Evolutionary conservation across 2,888 invertebrate genomes (phyloP).

Genomic region (Allophyes oxyacanthae): DNA sequence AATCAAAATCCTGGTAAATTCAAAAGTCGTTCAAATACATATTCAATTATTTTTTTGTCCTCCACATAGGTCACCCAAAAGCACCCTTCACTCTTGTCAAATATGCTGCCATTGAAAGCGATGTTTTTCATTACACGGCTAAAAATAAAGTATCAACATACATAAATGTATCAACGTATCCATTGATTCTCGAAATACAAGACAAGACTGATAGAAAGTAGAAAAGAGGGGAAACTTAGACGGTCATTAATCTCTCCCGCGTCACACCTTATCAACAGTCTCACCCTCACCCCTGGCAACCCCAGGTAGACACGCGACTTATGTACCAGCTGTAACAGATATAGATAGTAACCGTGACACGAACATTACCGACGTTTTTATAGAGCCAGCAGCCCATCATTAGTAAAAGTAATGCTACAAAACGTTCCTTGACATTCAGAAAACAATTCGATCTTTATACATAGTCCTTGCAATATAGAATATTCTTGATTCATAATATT

Average conservation of each 20-base stretch:
- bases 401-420: too few species aligned
- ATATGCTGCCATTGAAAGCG: not conserved
- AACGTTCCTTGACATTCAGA: too few species aligned
- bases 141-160: slow-evolving; percentile 18
- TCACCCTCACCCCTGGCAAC: slow-evolving; percentile 58
- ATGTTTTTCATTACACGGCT: not conserved
- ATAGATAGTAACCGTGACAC: slow-evolving; percentile 13
- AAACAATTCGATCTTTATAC: too few species aligned
- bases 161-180: not conserved
- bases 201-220: slow-evolving; percentile 29
- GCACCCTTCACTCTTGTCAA: too few species aligned
- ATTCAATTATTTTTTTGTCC: too few species aligned
- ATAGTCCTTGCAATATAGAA: too few species aligned
- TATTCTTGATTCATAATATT: too few species aligned
- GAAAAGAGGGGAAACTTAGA: slow-evolving; percentile 56
- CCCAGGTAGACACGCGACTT: slow-evolving; percentile 54
- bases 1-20: too few species aligned
- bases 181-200: slow-evolving; percentile 35
- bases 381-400: too few species aligned
- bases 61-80: too few species aligned
- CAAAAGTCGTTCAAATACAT: too few species aligned
- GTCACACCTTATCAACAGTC: slow-evolving; percentile 55
- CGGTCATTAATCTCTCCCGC: slow-evolving; percentile 65
- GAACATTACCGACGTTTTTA: slow-evolving; percentile 1
- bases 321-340: slow-evolving; percentile 31